Percentiles rank a stretch among this genome's conserved stretches.
phyloP scores from a whole-genome alignment of 2,888 invertebrate genomes.

The Oxyteleia sp. region DNA sequence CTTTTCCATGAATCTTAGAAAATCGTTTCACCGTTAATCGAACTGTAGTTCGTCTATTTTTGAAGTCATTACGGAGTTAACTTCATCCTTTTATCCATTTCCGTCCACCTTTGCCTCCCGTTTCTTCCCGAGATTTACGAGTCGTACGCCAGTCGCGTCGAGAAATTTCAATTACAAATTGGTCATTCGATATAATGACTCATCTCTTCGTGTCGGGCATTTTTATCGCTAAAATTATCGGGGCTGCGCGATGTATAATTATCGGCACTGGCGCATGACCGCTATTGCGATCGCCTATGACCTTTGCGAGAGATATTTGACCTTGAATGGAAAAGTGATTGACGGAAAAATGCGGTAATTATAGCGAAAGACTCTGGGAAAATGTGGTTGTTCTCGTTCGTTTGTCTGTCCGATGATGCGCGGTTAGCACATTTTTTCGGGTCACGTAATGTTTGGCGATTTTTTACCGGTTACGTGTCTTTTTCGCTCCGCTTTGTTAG shows the following conservation, averaged over 20 bases:
- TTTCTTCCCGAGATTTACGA: slow-evolving; percentile 37
- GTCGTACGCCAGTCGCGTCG: slow-evolving; percentile 48
- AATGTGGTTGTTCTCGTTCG: slow-evolving; percentile 12
- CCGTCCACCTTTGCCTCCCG: slow-evolving; percentile 53
- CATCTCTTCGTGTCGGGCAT: slow-evolving; percentile 47
- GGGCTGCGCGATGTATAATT: slow-evolving; percentile 44
- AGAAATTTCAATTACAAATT: slow-evolving; percentile 65
- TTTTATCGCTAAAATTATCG: slow-evolving; percentile 45
- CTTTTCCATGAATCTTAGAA: slow-evolving; percentile 70
- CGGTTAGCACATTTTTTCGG: too few relatives aligned
- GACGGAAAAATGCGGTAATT: slow-evolving; percentile 41
- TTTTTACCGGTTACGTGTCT: too few relatives aligned
- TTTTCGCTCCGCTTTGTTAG: too few relatives aligned
- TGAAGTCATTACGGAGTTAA: slow-evolving; percentile 64
- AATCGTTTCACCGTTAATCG: slow-evolving; percentile 72
- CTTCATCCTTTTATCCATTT: slow-evolving; percentile 62
- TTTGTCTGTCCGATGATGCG: background rate
- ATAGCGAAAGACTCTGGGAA: slow-evolving; percentile 28
- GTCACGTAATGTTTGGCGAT: too few relatives aligned
- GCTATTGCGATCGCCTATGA: slow-evolving; percentile 18
- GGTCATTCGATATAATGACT: slow-evolving; percentile 63
- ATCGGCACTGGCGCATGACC: slow-evolving; percentile 19
- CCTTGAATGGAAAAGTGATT: slow-evolving; percentile 39
- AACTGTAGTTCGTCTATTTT: slow-evolving; percentile 68
- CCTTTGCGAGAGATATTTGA: slow-evolving; percentile 22